phyloP scores from a whole-genome alignment of 2,797 vertebrate species.

The Aselliscus stoliczkanus region DNA sequence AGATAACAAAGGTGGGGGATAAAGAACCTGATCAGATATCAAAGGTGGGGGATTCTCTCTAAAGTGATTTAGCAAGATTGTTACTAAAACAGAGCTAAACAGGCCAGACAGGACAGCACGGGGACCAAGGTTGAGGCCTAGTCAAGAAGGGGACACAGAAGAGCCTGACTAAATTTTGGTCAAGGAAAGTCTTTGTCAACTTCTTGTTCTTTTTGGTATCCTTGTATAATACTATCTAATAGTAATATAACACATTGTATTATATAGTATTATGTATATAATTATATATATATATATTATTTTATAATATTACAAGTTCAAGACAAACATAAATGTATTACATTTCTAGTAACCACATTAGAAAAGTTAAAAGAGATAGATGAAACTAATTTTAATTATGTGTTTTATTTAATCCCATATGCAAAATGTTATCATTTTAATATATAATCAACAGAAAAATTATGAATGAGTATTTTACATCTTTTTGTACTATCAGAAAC shows the following conservation, averaged over 20 bases:
- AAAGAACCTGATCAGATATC: neutral
- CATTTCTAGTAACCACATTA: neutral
- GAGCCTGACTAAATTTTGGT: neutral
- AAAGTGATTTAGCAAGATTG: neutral
- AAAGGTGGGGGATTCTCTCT: neutral
- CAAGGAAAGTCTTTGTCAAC: neutral
- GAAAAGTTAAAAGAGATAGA: neutral
- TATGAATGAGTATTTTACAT: neutral
- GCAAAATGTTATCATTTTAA: neutral
- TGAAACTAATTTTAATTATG: neutral
- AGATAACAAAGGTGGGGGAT: neutral
- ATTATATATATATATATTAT: too few species aligned
- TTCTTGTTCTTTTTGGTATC: neutral
- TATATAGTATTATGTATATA: neutral
- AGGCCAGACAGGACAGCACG: neutral
- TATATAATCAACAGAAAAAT: neutral
- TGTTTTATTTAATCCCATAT: neutral
- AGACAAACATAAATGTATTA: neutral
- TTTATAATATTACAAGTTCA: neutral
- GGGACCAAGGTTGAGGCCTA: neutral
- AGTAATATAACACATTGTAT: neutral
- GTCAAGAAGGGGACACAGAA: neutral
- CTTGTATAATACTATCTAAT: neutral
- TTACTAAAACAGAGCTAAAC: neutral
- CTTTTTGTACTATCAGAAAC: neutral